Evolutionary conservation across 2,113 vertebrate genomes (phyloP).

Genomic region (Grus americana): DNA sequence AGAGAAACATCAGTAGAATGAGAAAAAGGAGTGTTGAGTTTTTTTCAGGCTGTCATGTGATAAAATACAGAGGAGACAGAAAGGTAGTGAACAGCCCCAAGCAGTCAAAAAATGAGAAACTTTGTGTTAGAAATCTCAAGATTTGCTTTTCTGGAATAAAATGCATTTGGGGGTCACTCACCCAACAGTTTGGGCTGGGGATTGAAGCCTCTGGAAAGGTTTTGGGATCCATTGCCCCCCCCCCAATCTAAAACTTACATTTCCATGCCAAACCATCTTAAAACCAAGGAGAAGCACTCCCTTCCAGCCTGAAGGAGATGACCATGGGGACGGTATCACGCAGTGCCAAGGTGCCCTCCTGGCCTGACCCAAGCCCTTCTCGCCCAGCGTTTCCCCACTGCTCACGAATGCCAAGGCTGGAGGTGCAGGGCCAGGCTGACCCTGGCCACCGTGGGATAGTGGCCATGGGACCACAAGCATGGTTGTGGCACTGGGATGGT

Average conservation of each 20-base stretch:
- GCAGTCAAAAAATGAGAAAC: constrained; percentile 19
- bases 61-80: constrained; percentile 8
- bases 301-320: neutral
- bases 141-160: constrained; percentile 26
- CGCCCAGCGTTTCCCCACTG: rapidly evolving
- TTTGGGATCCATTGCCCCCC: neutral
- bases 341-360: neutral
- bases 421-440: neutral
- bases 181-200: neutral
- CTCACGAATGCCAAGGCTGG: neutral
- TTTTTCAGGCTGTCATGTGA: neutral
- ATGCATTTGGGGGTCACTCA: neutral
- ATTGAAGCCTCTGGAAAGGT: neutral
- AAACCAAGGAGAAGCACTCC: neutral
- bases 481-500: neutral
- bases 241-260: neutral
- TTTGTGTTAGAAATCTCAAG: constrained; percentile 23
- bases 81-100: constrained; percentile 8
- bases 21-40: neutral
- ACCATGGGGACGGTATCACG: neutral
- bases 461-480: neutral
- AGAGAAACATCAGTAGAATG: constrained; percentile 26
- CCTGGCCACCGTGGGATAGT: rapidly evolving
- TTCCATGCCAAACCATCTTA: neutral
- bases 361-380: neutral